Evolutionary conservation across 2,113 vertebrate species (phyloP), one percentile per base, ranked within the genome.

Genomic region (Corynorhinus townsendii): DNA sequence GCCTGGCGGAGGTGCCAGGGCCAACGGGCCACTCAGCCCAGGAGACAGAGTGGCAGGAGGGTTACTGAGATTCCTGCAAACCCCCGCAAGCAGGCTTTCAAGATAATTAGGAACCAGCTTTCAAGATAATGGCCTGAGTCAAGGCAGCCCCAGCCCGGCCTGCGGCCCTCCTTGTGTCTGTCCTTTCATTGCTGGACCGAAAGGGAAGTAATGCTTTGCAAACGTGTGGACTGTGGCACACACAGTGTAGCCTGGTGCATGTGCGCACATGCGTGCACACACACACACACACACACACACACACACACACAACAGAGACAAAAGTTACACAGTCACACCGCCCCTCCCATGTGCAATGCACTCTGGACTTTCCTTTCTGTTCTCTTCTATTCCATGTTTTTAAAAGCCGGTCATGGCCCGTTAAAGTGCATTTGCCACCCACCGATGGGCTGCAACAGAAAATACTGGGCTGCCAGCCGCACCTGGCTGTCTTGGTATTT

Each of bases 81-180:
- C 87, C 88, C 95, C 96, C 97, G 98, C 97, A 92, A 73, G 91
- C 97, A 97, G 93, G 94, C 96, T 98, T 97, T 98, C 97, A 96
- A 97, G 87, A 96, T 98, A 96, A 98, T 98, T 97, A 98, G 97
- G 91, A 90, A 96, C 86, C 83, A 33, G 96, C 59, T 62, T 62
- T 62, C 59, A 62, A 28, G 59, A 62, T 97, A 96, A 97, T n/a
- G 82, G 75, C 79, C 80, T 76, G 0, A 62, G 88, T 93, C 88
- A 77, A 71, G 69, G 93, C 97, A 73, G 92, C 97, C 75, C 90
- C 95, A 86, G 96, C 85, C 96, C 85, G 59, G 85, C 52, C 82
- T 81, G 81, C 5, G 83, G 33, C 24, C 64, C 45, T 16, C 17
- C 45, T 64, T 93, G 97, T 92, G 94, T 38, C 68, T 62, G 40